Conservation (phyloP, 2,888 invertebrate species). For the Quadriops clusia region DNA sequence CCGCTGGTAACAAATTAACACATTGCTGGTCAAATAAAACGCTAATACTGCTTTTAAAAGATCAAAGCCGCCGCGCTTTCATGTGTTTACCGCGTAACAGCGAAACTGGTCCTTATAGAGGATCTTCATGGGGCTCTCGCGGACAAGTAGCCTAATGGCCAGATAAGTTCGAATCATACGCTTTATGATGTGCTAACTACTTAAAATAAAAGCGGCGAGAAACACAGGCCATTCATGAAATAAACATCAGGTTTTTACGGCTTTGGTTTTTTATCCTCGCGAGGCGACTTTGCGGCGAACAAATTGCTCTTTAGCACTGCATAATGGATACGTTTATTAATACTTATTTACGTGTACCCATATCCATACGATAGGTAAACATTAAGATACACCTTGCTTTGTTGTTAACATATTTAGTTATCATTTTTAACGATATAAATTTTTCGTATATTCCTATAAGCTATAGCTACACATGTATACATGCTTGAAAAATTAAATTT, state of each 20-base stretch:
- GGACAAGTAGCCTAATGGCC: slow-evolving; percentile 31
- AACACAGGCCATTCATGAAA: slow-evolving; percentile 14
- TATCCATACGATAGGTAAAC: no score
- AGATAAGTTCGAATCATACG: slow-evolving; percentile 34
- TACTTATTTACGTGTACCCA: no score
- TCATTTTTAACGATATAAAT: no score
- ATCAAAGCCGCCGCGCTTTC: slow-evolving; percentile 22
- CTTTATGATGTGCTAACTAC: slow-evolving; percentile 35
- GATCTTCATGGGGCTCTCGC: slow-evolving; percentile 14
- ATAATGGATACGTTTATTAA: no score
- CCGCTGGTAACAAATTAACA: slow-evolving; percentile 28
- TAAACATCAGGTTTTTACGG: slow-evolving; percentile 6
- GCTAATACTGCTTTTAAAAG: slow-evolving; percentile 33
- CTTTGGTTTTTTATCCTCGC: slow-evolving; percentile 6
- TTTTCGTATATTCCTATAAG: slow-evolving; percentile 1
- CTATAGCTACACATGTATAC: not conserved
- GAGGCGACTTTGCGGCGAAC: slow-evolving; percentile 10
- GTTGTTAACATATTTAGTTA: no score
- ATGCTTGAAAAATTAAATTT: not conserved
- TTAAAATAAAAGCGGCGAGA: slow-evolving; percentile 26
- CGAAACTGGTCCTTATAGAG: slow-evolving; percentile 23
- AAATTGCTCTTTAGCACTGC: no score
- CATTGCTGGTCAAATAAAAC: slow-evolving; percentile 30
- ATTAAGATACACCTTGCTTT: no score
- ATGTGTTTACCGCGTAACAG: slow-evolving; percentile 19